Base-by-base conservation (phyloP, 2,113 vertebrate species). In the Ramphastos sulfuratus region DNA sequence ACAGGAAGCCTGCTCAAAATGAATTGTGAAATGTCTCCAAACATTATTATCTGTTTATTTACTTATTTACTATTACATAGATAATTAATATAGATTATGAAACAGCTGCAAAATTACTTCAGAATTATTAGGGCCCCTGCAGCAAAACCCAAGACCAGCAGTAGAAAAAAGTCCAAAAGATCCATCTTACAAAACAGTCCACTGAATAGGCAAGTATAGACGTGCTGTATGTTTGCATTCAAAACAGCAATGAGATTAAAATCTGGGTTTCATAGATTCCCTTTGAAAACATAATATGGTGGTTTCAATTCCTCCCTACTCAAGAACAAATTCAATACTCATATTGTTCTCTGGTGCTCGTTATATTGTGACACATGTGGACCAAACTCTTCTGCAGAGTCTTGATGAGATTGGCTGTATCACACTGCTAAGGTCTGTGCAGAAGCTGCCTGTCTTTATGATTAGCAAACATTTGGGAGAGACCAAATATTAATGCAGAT, bases 171-270 rank as follows among this genome's bases (percentile, higher is more conserved):
- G 25, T 64, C 13, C 7, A 50, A 76, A 55, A 72, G 84, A 27
- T 39, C n/a, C 76, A 3, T 82, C 18, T 72, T 89, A 65, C 13
- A 75, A 72, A 93, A 61, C 55, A 63, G 30, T 84, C 46, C 31
- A 64, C 52, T 69, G 61, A 89, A 78, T 58, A 42, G 82, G 18
- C 58, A 85, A 86, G 55, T 69, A 89, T 77, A 93, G 92, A 72
- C 20, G 76, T 11, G 3, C 50, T 75, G 76, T n/a, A 79, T 79
- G 25, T 87, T 94, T 92, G 71, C 31, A 76, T 37, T 92, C 78
- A 81, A 30, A 94, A 73, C n/a, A n/a, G 48, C 60, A 72, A 72
- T 28, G 72, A 90, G 91, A 81, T 89, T 89, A 86, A 92, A 89
- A 87, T 50, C 70, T 39, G 48, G 44, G 50, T 55, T 91, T 93